Percentiles rank a stretch among this genome's conserved stretches.
phyloP scores from a whole-genome alignment of 1,140 invertebrate species.

The Drosophila funebris region DNA sequence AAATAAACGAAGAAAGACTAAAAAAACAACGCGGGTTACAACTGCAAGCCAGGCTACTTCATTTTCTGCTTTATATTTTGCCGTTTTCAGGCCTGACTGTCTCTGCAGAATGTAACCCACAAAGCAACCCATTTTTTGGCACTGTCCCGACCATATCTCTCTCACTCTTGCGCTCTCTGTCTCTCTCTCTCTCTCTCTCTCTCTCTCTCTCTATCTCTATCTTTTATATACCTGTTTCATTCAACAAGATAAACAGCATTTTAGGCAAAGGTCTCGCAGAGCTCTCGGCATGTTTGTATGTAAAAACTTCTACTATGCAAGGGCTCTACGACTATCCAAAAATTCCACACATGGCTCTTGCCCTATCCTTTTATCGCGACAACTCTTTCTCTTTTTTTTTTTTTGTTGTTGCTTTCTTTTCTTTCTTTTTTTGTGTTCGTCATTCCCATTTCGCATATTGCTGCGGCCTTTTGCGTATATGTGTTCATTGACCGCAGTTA shows the following conservation, averaged over 20 bases:
- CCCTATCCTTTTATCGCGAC: conserved; percentile 52
- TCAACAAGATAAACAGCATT: conserved; percentile 77
- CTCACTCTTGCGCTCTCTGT: neutral
- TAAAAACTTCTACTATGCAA: conserved; percentile 6
- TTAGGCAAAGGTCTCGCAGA: conserved; percentile 55
- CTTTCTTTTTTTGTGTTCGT: neutral
- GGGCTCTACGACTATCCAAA: conserved; percentile 27
- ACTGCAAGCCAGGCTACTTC: conserved; percentile 64
- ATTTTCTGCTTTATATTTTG: conserved; percentile 74
- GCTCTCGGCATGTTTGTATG: conserved; percentile 18
- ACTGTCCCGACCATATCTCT: conserved; percentile 32
- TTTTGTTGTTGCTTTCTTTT: neutral
- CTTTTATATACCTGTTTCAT: conserved; percentile 20
- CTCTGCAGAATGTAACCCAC: conserved; percentile 48
- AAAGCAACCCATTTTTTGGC: conserved; percentile 52
- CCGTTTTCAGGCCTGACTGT: conserved; percentile 34
- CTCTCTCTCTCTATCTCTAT: conserved; percentile 6
- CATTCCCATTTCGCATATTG: conserved; percentile 34
- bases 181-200: neutral
- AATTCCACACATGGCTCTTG: conserved; percentile 6
- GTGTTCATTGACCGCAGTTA: conserved; percentile 76
- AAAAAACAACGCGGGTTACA: neutral
- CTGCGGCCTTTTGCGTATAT: conserved; percentile 27
- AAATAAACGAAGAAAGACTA: neutral
- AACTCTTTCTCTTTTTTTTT: conserved; percentile 11